phyloP scores from a whole-genome alignment of 1,140 invertebrate genomes.

The Bombus sylvicola region DNA sequence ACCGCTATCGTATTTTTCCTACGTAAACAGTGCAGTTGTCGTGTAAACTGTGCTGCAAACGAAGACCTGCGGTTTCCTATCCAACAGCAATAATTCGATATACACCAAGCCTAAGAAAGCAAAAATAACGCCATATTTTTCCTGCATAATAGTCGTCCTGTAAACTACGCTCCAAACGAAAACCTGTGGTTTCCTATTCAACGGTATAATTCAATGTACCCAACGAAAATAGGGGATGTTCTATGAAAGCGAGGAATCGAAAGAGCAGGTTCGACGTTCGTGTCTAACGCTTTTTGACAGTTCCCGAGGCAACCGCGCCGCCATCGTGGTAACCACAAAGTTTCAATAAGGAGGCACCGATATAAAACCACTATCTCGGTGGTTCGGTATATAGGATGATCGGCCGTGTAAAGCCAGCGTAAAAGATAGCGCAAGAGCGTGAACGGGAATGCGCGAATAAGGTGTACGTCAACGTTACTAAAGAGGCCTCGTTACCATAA shows the following conservation, averaged over 20 bases:
- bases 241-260: background rate
- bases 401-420: constrained; percentile 23
- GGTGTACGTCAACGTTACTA: constrained; percentile 73
- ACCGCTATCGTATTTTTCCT: no score
- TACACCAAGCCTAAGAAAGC: no score
- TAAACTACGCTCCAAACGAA: no score
- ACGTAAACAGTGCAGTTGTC: no score
- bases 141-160: no score
- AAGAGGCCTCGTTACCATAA: constrained; percentile 78
- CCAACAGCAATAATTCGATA: no score
- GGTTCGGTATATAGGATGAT: constrained; percentile 3
- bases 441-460: constrained; percentile 61
- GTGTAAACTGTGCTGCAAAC: no score
- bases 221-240: background rate
- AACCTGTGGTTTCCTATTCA: background rate
- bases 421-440: constrained; percentile 22
- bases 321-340: constrained; percentile 58
- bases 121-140: no score
- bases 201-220: background rate
- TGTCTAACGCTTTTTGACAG: constrained; percentile 57
- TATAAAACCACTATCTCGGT: constrained; percentile 25
- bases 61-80: no score
- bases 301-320: constrained; percentile 31
- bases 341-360: constrained; percentile 61
- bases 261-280: background rate